phyloP scores from a whole-genome alignment of 2,113 vertebrate species.

The Lasiurus cinereus region DNA sequence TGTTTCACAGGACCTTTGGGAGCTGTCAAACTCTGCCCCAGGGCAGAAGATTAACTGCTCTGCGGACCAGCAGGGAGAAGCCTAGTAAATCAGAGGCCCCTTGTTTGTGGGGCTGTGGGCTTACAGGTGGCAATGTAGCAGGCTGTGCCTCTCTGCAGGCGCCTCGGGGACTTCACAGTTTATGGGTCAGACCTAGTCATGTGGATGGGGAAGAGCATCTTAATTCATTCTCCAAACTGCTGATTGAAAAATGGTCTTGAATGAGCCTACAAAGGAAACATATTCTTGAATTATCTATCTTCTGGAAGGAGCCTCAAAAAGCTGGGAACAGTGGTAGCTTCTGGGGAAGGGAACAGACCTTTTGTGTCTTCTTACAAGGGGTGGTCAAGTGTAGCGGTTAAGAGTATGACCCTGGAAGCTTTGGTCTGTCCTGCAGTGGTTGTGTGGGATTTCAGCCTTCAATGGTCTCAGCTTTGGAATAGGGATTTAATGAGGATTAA shows the following conservation, averaged over 20 bases:
- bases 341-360: not conserved
- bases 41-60: slow-evolving; percentile 80
- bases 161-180: slow-evolving; percentile 47
- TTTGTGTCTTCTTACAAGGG: not conserved
- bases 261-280: not conserved
- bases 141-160: slow-evolving; percentile 66
- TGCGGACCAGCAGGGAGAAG: slow-evolving; percentile 72
- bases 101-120: slow-evolving; percentile 70
- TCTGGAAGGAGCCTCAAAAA: slow-evolving; percentile 56
- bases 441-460: not conserved
- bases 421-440: not conserved
- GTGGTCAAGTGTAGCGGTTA: not conserved
- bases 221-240: slow-evolving; percentile 61
- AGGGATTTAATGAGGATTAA: slow-evolving; percentile 41
- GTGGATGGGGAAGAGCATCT: slow-evolving; percentile 25
- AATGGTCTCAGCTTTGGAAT: slow-evolving; percentile 1
- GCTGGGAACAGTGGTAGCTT: not conserved
- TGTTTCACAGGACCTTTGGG: slow-evolving; percentile 79
- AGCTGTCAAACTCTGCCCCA: slow-evolving; percentile 76
- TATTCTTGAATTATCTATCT: not conserved
- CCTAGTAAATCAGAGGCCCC: slow-evolving; percentile 77
- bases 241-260: slow-evolving; percentile 55
- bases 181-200: slow-evolving; percentile 57
- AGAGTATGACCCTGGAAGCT: not conserved
- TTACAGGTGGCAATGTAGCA: slow-evolving; percentile 78